Percentiles rank a stretch among this genome's conserved stretches.
These are phyloP conservation scores for Drosophila subsilvestris DNA, from an alignment of 2,888 invertebrate species.

Conservation along the genomic window DNA sequence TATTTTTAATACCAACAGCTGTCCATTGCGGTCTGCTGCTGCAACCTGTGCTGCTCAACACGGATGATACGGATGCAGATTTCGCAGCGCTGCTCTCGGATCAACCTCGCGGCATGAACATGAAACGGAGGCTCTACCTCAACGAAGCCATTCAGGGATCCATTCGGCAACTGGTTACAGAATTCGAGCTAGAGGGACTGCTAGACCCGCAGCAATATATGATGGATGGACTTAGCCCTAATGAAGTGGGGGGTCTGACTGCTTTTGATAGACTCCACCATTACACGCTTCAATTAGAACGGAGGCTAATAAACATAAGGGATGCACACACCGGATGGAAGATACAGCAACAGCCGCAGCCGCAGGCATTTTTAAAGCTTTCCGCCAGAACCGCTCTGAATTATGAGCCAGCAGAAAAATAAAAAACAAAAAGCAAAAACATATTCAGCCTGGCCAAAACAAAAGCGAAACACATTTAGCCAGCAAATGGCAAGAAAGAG, in stretches of 20 bases:
- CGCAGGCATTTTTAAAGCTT: constrained; percentile 29
- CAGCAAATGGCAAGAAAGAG: constrained; percentile 34
- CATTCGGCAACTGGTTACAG: constrained; percentile 66
- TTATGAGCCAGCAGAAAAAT: constrained; percentile 19
- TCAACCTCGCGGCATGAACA: constrained; percentile 59
- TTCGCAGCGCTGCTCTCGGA: constrained; percentile 75
- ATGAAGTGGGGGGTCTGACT: constrained; percentile 2
- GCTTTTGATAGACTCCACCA: constrained; percentile 34
- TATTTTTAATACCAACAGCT: constrained; percentile 48
- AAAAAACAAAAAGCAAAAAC: background rate
- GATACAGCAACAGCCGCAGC: constrained; percentile 8
- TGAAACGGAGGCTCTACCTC: constrained; percentile 71
- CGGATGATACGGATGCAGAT: constrained; percentile 78
- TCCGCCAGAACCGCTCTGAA: constrained; percentile 29
- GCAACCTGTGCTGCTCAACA: constrained; percentile 75
- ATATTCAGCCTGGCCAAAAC: constrained; percentile 5
- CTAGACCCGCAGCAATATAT: constrained; percentile 68
- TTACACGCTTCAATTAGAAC: constrained; percentile 66
- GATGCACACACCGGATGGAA: constrained; percentile 12
- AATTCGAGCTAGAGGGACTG: constrained; percentile 77
- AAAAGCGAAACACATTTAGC: constrained; percentile 59
- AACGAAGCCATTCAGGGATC: constrained; percentile 76
- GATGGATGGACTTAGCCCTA: constrained; percentile 16
- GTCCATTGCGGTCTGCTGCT: constrained; percentile 75
- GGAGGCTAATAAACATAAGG: constrained; percentile 72